Evolutionary conservation across 1,140 invertebrate species (phyloP), one percentile per base, ranked within the genome.

Genomic region (Holcopasites calliopsidis): DNA sequence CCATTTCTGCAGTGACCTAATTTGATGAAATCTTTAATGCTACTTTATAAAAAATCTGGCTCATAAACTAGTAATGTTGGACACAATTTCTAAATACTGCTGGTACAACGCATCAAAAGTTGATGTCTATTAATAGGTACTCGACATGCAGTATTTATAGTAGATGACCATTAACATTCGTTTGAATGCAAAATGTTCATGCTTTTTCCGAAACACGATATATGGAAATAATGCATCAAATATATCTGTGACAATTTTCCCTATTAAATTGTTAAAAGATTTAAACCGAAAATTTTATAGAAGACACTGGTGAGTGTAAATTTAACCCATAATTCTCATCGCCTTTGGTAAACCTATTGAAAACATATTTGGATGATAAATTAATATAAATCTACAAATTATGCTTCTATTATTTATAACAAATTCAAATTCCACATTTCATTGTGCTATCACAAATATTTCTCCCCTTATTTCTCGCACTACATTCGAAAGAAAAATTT

Each of bases 141-240:
- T 23, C 16, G 21, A 35, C 47, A 50, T 23, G n/a, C 7, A 35
- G 11, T 62, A 47, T 62, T 62, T 62, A 62, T 62, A 62, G 28
- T 21, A 10, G 11, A 33, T 49, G n/a, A 47, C 8, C 28, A 33
- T 64, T 64, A 47, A 11, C 42, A 28, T 64, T 35, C 42, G 10
- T 49, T 49, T 64, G 13, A 33, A 64, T 49, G 28, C 3, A 18
- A 65, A 50, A 50, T 38, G 42, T 35, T 16, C 31, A 35, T 10
- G 26, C 6, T 65, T 35, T 65, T 10, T 16, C 1, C 21, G n/a
- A n/a, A n/a, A n/a, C n/a, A n/a, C n/a, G n/a, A n/a, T n/a, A n/a
- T n/a, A n/a, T n/a, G n/a, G n/a, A n/a, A n/a, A n/a, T n/a, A n/a
- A n/a, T n/a, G n/a, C n/a, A n/a, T n/a, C n/a, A n/a, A n/a, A n/a